Evolutionary conservation across 2,113 vertebrate genomes (phyloP), one percentile per base, ranked within the genome.

Genomic region (Acanthochromis polyacanthus): DNA sequence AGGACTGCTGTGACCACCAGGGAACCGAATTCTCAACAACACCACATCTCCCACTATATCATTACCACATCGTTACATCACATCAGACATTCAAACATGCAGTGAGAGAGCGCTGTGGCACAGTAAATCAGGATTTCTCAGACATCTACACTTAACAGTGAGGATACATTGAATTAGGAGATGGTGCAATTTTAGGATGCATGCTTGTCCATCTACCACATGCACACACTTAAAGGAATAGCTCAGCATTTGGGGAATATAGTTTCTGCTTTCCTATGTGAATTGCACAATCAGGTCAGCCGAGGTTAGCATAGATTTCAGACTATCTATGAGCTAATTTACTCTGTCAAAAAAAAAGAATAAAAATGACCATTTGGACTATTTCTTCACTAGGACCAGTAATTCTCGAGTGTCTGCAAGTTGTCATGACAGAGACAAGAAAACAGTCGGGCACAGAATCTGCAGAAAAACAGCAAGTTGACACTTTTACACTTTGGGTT

Each of bases 1-100:
- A 84, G 71, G 70, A 38, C 65, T 83, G 25, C 58, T 62, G 45
- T n/a, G 55, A 77, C 83, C 71, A 81, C 71, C 23, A 10, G 72
- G 67, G 74, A 85, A 63, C 66, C 36, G 60, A 78, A 71, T 38
- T 60, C 70, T 58, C 53, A 60, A 59, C 2, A 43, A 43, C 74
- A 63, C 45, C 66, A 28, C 59, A 16, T 23, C 48, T 72, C 70
- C 68, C 74, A 67, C 58, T 55, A 25, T 53, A 81, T 78, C 32
- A 38, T 55, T 28, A 59, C 52, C n/a, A 36, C 48, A 23, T 61
- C 50, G 72, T 87, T 73, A 66, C 73, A 53, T 87, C 75, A 78
- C 52, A 64, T 51, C 59, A 74, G 63, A 8, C 59, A 59, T 68
- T 73, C 23, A 57, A 67, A 20, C 50, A 22, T 17, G 40, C 23